Evolutionary conservation across 1,140 invertebrate species (phyloP).

Genomic region (Elymnias hypermnestra): DNA sequence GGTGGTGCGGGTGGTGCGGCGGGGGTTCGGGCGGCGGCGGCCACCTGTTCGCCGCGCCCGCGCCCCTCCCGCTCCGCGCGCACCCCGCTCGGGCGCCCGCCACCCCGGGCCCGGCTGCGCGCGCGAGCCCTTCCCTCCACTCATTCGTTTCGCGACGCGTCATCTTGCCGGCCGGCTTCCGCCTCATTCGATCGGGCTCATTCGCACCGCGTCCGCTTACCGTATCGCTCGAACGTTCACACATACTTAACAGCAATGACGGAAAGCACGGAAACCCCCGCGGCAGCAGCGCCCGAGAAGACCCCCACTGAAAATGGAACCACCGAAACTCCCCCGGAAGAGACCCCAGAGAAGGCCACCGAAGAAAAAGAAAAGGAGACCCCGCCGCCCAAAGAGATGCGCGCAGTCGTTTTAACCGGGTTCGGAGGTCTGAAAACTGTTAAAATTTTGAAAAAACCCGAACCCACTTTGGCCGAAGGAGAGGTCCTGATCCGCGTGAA

Average conservation of each 20-base stretch:
- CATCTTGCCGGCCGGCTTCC: constrained; percentile 52
- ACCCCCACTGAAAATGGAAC: constrained; percentile 72
- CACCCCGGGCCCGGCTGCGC: constrained; percentile 39
- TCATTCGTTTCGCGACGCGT: constrained; percentile 69
- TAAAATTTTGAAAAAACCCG: constrained; percentile 87
- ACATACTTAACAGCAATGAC: constrained; percentile 48
- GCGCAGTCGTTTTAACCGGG: constrained; percentile 86
- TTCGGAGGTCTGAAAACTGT: constrained; percentile 91
- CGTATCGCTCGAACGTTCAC: constrained; percentile 39
- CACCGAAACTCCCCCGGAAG: constrained; percentile 65
- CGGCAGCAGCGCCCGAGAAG: constrained; percentile 69
- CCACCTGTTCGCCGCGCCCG: constrained; percentile 52
- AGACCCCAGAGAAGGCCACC: constrained; percentile 67
- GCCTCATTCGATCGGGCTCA: too few species aligned
- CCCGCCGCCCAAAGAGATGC: constrained; percentile 86
- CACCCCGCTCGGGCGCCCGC: constrained; percentile 24
- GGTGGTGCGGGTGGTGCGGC: constrained; percentile 2
- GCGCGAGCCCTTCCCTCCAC: constrained; percentile 55
- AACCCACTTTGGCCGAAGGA: constrained; percentile 83
- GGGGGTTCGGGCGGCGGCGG: constrained; percentile 35
- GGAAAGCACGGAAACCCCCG: constrained; percentile 71
- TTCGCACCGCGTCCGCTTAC: constrained; percentile 47
- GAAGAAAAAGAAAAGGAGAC: constrained; percentile 77
- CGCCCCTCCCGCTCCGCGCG: constrained; percentile 23
- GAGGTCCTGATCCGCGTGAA: constrained; percentile 90